Conservation (phyloP, 2,113 vertebrate genomes). For the Australoheros scitulus region DNA sequence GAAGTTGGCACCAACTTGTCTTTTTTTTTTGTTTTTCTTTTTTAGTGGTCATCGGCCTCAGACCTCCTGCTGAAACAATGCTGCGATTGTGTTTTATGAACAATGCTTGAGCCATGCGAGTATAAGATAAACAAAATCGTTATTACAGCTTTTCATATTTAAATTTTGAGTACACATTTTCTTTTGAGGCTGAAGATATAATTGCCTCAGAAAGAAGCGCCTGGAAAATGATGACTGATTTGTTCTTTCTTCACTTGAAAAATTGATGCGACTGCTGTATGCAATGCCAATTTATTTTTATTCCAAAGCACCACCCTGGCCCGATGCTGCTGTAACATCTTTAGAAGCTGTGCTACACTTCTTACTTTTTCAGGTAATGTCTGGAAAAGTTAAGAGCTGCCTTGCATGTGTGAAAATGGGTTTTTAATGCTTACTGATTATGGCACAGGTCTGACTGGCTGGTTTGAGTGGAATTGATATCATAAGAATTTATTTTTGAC, state of each 20-base stretch:
- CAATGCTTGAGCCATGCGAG: background rate
- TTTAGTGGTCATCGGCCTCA: background rate
- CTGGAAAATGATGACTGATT: background rate
- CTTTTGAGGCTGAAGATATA: background rate
- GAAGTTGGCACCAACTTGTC: background rate
- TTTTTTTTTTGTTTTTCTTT: too few species aligned
- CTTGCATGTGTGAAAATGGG: background rate
- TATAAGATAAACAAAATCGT: background rate
- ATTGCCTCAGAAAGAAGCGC: background rate
- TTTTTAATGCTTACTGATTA: background rate
- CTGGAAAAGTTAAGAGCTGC: background rate
- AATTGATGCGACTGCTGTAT: background rate
- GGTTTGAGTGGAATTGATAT: background rate
- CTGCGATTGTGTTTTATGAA: background rate
- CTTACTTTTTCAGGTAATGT: background rate
- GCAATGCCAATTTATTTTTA: background rate
- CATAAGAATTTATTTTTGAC: background rate
- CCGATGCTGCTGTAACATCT: background rate
- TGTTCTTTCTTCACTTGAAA: background rate
- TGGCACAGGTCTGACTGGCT: background rate
- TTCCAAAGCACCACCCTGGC: background rate
- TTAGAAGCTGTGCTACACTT: background rate
- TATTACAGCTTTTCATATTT: conserved; percentile 2
- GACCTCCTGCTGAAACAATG: background rate
- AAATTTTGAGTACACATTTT: background rate